phyloP scores from a whole-genome alignment of 2,888 invertebrate species.

The Cistogaster globosa region DNA sequence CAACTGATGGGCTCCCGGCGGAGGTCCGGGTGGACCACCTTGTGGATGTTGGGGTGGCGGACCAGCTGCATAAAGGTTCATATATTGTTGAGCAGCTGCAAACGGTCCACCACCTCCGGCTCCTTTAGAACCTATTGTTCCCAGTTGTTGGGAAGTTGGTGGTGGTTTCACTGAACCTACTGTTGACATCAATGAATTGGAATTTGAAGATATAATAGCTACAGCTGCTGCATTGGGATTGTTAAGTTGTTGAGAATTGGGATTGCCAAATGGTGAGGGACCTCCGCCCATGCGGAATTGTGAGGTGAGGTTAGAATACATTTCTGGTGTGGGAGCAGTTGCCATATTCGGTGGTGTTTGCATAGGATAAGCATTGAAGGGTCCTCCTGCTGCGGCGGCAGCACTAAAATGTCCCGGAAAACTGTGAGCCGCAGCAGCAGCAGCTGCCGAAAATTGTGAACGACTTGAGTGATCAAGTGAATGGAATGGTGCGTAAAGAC shows the following conservation, averaged over 20 bases:
- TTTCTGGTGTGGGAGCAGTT: slow-evolving; percentile 87
- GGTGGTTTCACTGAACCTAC: slow-evolving; percentile 92
- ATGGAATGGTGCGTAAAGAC: slow-evolving; percentile 93
- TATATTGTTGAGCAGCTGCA: slow-evolving; percentile 81
- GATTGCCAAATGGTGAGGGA: slow-evolving; percentile 84
- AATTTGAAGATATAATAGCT: slow-evolving; percentile 93
- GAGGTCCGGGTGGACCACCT: slow-evolving; percentile 75
- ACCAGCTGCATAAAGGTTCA: slow-evolving; percentile 81
- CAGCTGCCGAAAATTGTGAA: slow-evolving; percentile 91
- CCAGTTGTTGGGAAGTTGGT: slow-evolving; percentile 91
- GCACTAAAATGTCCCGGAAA: slow-evolving; percentile 85
- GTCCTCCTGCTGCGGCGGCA: slow-evolving; percentile 84
- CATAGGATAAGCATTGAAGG: slow-evolving; percentile 87
- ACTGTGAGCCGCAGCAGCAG: slow-evolving; percentile 81
- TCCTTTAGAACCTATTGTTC: slow-evolving; percentile 88
- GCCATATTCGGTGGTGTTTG: slow-evolving; percentile 84
- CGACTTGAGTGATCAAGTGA: slow-evolving; percentile 87
- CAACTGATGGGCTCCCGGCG: slow-evolving; percentile 80
- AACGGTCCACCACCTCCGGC: slow-evolving; percentile 77
- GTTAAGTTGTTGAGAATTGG: slow-evolving; percentile 89
- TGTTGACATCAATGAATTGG: slow-evolving; percentile 94
- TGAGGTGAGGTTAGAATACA: slow-evolving; percentile 87
- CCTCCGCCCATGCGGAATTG: slow-evolving; percentile 86
- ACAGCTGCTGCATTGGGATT: slow-evolving; percentile 89
- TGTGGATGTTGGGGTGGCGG: slow-evolving; percentile 80